Evolutionary conservation across 2,888 invertebrate species (phyloP).

Genomic region (Romanomermis culicivorax): DNA sequence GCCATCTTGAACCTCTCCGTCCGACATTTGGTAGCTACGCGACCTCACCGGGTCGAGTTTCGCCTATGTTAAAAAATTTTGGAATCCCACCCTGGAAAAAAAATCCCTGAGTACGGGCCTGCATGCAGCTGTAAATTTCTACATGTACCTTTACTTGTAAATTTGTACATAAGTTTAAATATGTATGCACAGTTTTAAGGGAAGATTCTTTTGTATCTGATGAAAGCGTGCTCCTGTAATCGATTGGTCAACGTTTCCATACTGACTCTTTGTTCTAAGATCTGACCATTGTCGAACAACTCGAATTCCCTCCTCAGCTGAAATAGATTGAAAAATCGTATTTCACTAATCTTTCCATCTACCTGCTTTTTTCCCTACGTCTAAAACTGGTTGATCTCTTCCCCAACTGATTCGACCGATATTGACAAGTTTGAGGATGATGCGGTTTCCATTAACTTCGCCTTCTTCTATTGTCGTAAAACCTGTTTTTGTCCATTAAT

Average conservation of each 20-base stretch:
- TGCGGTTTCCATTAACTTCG: slow-evolving; percentile 16
- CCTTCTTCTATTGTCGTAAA: slow-evolving; percentile 28
- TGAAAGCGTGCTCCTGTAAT: slow-evolving; percentile 22
- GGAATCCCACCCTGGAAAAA: no score
- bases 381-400: slow-evolving; percentile 26
- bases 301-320: slow-evolving; percentile 26
- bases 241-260: slow-evolving; percentile 28
- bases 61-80: no score
- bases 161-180: neutral
- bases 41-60: no score
- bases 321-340: slow-evolving; percentile 6
- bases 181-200: no score
- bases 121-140: no score
- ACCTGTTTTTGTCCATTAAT: no score
- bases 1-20: no score
- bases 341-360: neutral
- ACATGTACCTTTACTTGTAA: no score
- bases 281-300: slow-evolving; percentile 20
- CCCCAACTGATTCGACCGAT: slow-evolving; percentile 26
- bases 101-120: no score
- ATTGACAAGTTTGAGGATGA: slow-evolving; percentile 24
- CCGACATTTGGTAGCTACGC: no score
- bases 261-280: slow-evolving; percentile 22
- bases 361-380: slow-evolving; percentile 16
- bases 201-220: slow-evolving; percentile 12